Evolutionary conservation across 1,140 invertebrate species (phyloP).

Genomic region (Lethocerus indicus): DNA sequence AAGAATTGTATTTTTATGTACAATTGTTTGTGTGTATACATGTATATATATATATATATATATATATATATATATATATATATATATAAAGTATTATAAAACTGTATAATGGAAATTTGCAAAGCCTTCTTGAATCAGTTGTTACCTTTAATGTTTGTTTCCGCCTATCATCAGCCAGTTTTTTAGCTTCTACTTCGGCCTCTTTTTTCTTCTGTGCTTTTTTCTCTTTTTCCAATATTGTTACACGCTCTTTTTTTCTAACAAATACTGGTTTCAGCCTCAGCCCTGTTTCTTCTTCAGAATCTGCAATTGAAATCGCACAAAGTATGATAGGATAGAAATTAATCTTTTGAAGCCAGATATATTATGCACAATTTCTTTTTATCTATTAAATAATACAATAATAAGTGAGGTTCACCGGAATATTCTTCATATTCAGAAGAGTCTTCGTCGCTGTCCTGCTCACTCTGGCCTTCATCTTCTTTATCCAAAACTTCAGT

Average conservation of each 20-base stretch:
- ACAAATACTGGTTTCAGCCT: constrained; percentile 95
- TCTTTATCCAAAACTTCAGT: constrained; percentile 35
- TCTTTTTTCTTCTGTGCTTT: constrained; percentile 73
- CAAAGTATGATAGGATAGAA: too few relatives aligned
- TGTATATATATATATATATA: not conserved
- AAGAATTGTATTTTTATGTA: too few relatives aligned
- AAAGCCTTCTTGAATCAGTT: not conserved
- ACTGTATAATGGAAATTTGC: not conserved
- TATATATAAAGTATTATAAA: too few relatives aligned
- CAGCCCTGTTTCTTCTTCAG: constrained; percentile 74
- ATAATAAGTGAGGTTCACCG: constrained; percentile 31
- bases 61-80: too few relatives aligned
- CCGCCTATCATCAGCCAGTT: constrained; percentile 64
- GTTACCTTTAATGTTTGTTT: constrained; percentile 61
- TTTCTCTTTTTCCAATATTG: constrained; percentile 85
- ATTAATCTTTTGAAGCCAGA: too few relatives aligned
- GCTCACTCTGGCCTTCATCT: constrained; percentile 46
- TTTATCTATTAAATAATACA: constrained; percentile 24
- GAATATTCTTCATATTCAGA: constrained; percentile 76
- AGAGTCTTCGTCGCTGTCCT: constrained; percentile 58
- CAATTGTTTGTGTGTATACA: not conserved
- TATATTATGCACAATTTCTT: constrained; percentile 1
- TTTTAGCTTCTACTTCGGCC: constrained; percentile 56
- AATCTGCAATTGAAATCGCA: too few relatives aligned
- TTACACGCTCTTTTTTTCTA: constrained; percentile 82